These are phyloP conservation scores for Streptopelia turtur DNA, from an alignment of 2,797 vertebrate genomes.

Conservation along the genomic window DNA sequence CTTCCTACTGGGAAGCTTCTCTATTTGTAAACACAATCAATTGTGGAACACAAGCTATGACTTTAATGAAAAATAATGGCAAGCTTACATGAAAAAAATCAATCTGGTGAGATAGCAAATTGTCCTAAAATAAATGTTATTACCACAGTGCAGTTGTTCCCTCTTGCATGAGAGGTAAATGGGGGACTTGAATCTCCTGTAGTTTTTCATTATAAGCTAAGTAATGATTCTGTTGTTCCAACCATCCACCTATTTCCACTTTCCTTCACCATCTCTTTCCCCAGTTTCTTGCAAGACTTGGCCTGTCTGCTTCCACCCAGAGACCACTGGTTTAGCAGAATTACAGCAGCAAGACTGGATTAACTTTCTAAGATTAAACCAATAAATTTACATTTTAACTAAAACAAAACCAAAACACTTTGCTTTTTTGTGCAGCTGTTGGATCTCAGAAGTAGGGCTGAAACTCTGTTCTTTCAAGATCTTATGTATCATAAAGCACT, in stretches of 20 bases:
- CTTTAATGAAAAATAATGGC: conserved; percentile 52
- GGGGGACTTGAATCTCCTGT: not conserved
- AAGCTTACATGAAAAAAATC: conserved; percentile 1
- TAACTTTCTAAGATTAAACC: not conserved
- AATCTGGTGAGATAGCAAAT: conserved; percentile 14
- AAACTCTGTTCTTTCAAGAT: not conserved
- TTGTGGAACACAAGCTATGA: not conserved
- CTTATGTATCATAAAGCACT: not conserved
- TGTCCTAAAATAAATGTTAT: conserved; percentile 27
- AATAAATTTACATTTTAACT: not conserved
- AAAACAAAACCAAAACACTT: rapidly evolving
- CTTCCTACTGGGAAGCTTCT: conserved; percentile 27
- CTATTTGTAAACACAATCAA: conserved; percentile 34
- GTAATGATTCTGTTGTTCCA: not conserved
- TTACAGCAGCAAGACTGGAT: not conserved
- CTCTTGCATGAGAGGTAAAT: conserved; percentile 27
- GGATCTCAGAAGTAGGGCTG: not conserved
- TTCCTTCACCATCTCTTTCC: not conserved
- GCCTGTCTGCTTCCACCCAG: not conserved
- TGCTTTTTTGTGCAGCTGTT: not conserved
- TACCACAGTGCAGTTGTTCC: not conserved
- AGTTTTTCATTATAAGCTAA: not conserved
- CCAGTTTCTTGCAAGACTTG: not conserved
- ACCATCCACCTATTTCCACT: not conserved
- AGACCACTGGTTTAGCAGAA: not conserved